These are phyloP conservation scores for Benitochromis conjunctus DNA, from an alignment of 2,113 vertebrate species.

Conservation along the genomic window DNA sequence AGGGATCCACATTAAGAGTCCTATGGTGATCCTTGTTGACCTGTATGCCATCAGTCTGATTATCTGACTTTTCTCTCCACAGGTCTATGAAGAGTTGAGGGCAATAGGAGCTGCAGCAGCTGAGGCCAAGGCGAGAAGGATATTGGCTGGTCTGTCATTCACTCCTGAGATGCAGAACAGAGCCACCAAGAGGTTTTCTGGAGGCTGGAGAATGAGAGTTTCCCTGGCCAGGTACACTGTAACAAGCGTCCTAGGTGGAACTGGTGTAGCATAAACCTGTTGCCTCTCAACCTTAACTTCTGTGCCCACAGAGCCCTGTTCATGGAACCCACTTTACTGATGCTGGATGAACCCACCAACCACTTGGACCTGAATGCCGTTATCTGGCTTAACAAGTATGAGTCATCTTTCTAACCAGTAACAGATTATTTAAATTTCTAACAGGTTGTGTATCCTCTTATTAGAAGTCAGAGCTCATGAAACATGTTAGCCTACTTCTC, in stretches of 20 bases:
- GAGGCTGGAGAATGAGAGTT: slow-evolving; percentile 94
- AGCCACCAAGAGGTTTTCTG: slow-evolving; percentile 88
- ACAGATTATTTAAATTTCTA: neutral
- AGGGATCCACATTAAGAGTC: neutral
- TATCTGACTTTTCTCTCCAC: neutral
- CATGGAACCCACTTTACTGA: slow-evolving; percentile 90
- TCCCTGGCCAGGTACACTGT: slow-evolving; percentile 82
- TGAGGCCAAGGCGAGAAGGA: slow-evolving; percentile 86
- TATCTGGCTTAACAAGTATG: slow-evolving; percentile 95
- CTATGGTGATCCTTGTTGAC: neutral
- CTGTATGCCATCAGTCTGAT: rapidly evolving
- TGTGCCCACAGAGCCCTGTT: slow-evolving; percentile 80
- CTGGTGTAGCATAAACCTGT: no score
- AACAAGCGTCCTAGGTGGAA: neutral
- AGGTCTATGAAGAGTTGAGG: slow-evolving; percentile 90
- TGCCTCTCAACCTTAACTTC: neutral
- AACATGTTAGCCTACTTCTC: neutral
- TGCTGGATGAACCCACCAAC: slow-evolving; percentile 94
- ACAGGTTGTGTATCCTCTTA: neutral
- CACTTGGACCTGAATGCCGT: slow-evolving; percentile 92
- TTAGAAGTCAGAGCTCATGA: neutral
- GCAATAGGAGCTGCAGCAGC: slow-evolving; percentile 84
- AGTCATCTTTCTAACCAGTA: neutral
- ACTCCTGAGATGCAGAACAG: slow-evolving; percentile 92
- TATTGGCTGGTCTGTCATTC: slow-evolving; percentile 87